Evolutionary conservation across 2,113 vertebrate species (phyloP).

Genomic region (Syngnathus scovelli): DNA sequence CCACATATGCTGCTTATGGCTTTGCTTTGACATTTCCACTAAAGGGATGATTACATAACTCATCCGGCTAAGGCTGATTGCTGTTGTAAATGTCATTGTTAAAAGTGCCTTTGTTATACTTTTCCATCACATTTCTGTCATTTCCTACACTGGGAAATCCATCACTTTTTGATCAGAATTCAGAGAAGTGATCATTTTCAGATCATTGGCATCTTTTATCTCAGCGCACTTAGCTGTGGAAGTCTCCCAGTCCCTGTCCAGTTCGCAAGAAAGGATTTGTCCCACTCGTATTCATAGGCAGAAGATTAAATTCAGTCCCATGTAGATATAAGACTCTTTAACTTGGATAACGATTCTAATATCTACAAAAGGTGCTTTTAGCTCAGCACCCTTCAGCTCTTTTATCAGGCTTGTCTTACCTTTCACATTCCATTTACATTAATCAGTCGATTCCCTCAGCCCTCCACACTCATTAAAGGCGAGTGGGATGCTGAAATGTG

Average conservation of each 20-base stretch:
- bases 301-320: constrained; percentile 36
- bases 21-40: constrained; percentile 31
- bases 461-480: constrained; percentile 42
- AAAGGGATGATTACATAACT: constrained; percentile 33
- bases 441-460: constrained; percentile 52
- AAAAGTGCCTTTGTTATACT: constrained; percentile 12
- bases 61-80: constrained; percentile 27
- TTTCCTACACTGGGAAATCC: constrained; percentile 22
- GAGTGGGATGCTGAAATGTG: constrained; percentile 14
- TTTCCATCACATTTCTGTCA: constrained; percentile 11
- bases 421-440: constrained; percentile 59
- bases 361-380: constrained; percentile 45
- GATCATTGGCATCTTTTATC: constrained; percentile 44
- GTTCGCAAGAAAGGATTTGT: constrained; percentile 54
- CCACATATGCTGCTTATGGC: constrained; percentile 24
- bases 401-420: constrained; percentile 55
- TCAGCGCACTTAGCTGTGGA: constrained; percentile 25
- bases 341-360: constrained; percentile 47
- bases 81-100: constrained; percentile 35
- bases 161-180: constrained; percentile 19
- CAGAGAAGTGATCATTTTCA: constrained; percentile 36
- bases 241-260: constrained; percentile 41
- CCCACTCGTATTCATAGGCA: constrained; percentile 39
- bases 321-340: constrained; percentile 34
- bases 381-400: constrained; percentile 36